phyloP scores from a whole-genome alignment of 1,140 invertebrate species.

The Ptiloglossa arizonensis region DNA sequence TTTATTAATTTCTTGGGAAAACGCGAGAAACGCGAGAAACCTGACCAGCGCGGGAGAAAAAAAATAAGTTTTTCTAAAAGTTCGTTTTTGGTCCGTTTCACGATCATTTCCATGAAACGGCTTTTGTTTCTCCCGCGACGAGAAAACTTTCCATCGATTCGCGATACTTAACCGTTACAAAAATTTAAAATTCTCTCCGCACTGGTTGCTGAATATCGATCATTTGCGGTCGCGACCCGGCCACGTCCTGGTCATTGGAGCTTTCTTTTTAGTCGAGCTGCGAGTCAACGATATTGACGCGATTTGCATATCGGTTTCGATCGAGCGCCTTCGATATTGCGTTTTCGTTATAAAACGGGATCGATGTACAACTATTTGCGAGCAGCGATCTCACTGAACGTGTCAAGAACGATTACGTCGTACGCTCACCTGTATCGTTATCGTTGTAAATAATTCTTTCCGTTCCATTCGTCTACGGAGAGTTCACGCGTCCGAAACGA shows the following conservation, averaged over 20 bases:
- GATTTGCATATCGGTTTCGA: background rate
- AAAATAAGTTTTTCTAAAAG: background rate
- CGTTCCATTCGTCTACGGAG: too few species aligned
- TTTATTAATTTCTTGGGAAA: too few species aligned
- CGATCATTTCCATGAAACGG: background rate
- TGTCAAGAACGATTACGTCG: too few species aligned
- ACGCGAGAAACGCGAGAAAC: too few species aligned
- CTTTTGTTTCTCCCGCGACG: background rate
- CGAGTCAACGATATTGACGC: background rate
- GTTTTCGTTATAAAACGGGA: background rate
- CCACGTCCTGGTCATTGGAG: background rate
- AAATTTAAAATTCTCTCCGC: background rate
- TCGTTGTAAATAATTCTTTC: too few species aligned
- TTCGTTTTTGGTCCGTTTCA: background rate
- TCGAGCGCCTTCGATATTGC: background rate
- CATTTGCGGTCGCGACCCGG: background rate
- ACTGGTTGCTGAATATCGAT: constrained; percentile 1
- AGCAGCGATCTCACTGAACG: too few species aligned
- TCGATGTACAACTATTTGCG: background rate
- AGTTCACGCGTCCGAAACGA: too few species aligned
- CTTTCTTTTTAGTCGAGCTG: background rate
- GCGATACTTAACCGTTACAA: background rate
- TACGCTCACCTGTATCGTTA: too few species aligned
- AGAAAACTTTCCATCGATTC: constrained; percentile 1
- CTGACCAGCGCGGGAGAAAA: too few species aligned